Percentiles rank a stretch among this genome's conserved stretches.
Evolutionary conservation across 2,113 vertebrate genomes (phyloP).

Genomic region (Dicerorhinus sumatrensis): DNA sequence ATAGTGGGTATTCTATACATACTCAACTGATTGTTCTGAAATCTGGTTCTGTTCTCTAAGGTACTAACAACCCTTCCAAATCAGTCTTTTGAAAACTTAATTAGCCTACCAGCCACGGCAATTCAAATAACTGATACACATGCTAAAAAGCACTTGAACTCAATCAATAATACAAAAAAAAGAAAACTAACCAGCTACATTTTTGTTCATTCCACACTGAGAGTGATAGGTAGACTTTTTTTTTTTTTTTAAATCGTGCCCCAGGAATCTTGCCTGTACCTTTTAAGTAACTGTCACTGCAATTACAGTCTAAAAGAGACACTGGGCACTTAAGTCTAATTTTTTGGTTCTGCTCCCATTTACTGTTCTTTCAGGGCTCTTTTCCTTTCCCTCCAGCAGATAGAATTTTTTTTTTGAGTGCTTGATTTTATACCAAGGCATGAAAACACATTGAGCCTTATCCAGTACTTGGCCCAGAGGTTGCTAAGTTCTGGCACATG

Average conservation of each 20-base stretch:
- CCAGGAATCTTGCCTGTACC: background rate
- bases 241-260: background rate
- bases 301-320: background rate
- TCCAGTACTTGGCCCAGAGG: slow-evolving; percentile 51
- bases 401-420: slow-evolving; percentile 10
- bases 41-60: background rate
- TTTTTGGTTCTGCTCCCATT: slow-evolving; percentile 1
- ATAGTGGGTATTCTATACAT: background rate
- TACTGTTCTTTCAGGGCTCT: background rate
- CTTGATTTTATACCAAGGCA: slow-evolving; percentile 21
- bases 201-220: background rate
- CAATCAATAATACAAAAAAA: background rate
- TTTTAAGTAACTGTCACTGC: background rate
- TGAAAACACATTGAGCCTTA: slow-evolving; percentile 45
- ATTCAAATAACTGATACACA: background rate
- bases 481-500: slow-evolving; percentile 41
- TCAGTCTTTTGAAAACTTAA: slow-evolving; percentile 27
- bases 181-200: background rate
- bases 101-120: background rate
- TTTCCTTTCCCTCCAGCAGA: slow-evolving; percentile 52
- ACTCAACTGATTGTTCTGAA: background rate
- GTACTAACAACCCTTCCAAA: slow-evolving; percentile 10
- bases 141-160: slow-evolving; percentile 18
- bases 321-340: background rate
- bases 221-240: background rate